phyloP scores from a whole-genome alignment of 2,113 vertebrate genomes.

The Oceanites oceanicus region DNA sequence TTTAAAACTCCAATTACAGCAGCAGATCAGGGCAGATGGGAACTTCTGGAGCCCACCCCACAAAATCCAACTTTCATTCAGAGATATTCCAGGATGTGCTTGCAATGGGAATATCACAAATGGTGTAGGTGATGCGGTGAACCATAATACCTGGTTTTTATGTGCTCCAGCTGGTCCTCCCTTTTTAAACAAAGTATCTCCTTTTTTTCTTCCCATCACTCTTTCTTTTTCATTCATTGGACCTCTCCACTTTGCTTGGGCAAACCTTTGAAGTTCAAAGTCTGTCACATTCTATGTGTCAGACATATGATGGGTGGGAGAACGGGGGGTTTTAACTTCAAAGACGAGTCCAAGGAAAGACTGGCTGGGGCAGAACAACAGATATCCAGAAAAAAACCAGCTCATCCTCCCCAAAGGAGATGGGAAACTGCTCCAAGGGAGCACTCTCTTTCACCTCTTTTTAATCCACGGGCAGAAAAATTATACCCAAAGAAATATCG shows the following conservation, averaged over 20 bases:
- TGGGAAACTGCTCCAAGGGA: not conserved
- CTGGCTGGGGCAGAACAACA: not conserved
- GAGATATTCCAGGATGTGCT: not conserved
- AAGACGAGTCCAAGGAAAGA: not conserved
- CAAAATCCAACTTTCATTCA: not conserved
- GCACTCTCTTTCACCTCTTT: not conserved
- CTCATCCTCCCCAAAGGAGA: not conserved
- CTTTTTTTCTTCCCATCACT: fast-evolving
- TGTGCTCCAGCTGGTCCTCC: not conserved
- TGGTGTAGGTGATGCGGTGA: not conserved
- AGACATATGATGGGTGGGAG: not conserved
- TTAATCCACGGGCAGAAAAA: slow-evolving; percentile 18
- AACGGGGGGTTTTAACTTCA: slow-evolving; percentile 27
- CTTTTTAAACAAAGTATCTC: not conserved
- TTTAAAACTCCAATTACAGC: not conserved
- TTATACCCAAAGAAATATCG: slow-evolving; percentile 31
- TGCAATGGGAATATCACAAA: not conserved
- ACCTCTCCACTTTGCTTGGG: not conserved
- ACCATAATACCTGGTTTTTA: not conserved
- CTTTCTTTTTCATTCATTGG: not conserved
- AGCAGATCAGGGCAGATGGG: not conserved
- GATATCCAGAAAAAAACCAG: slow-evolving; percentile 12
- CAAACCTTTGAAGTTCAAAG: slow-evolving; percentile 28
- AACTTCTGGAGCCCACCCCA: not conserved
- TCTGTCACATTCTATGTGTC: not conserved